Percentiles rank a stretch among this genome's conserved stretches.
Conservation (phyloP, 37 sponge, comb jelly and placozoan species). For the Oopsacas minuta region DNA sequence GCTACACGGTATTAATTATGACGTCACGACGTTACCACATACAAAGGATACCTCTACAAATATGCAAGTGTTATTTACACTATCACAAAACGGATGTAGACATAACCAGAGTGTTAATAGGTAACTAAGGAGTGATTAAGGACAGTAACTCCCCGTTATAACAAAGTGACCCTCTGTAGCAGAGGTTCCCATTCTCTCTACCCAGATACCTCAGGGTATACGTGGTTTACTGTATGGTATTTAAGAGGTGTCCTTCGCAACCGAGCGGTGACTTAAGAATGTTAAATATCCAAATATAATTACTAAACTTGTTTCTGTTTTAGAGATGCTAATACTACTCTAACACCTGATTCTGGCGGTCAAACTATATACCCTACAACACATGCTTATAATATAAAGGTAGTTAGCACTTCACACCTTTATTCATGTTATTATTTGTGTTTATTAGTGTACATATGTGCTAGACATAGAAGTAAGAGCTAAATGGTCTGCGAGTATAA, state of each 20-base stretch:
- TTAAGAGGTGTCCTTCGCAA: background rate
- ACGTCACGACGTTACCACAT: background rate
- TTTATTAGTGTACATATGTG: background rate
- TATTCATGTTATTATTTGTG: background rate
- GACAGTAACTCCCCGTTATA: background rate
- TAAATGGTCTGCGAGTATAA: background rate
- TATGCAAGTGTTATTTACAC: background rate
- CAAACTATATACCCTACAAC: background rate
- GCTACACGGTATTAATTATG: background rate
- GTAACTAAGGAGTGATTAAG: background rate
- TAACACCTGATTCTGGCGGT: background rate
- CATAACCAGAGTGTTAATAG: background rate
- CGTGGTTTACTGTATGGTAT: background rate
- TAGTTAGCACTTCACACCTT: too few species aligned
- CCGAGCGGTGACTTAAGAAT: too few species aligned
- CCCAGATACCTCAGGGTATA: background rate
- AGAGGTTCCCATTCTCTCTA: too few species aligned
- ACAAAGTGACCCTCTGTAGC: too few species aligned
- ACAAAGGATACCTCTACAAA: background rate
- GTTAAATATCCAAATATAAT: too few species aligned
- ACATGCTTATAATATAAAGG: background rate
- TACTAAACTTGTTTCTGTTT: background rate
- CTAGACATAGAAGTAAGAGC: slow-evolving; percentile 11
- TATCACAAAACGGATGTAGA: background rate
- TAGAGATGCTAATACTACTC: background rate